These are phyloP conservation scores for Chiloscyllium punctatum DNA, from an alignment of 2,797 vertebrate genomes.

Conservation along the genomic window DNA sequence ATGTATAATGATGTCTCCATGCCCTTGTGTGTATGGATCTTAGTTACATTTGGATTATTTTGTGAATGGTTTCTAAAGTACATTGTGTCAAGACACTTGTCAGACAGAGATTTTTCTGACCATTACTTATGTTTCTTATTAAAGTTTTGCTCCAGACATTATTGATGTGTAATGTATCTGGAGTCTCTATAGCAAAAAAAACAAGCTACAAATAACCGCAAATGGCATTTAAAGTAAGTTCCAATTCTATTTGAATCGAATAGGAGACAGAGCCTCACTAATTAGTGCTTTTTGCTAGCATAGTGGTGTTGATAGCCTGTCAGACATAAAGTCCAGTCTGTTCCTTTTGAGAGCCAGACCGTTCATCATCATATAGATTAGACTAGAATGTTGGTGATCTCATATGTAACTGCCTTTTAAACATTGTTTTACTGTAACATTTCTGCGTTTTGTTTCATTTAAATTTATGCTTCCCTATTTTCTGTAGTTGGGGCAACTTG, in stretches of 20 bases:
- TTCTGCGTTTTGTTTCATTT: neutral
- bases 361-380: neutral
- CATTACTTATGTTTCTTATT: neutral
- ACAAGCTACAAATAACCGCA: conserved; percentile 19
- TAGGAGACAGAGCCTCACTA: neutral
- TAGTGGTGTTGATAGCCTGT: neutral
- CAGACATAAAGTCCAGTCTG: neutral
- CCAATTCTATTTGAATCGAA: neutral
- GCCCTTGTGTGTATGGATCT: neutral
- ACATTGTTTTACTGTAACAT: neutral
- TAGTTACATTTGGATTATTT: neutral
- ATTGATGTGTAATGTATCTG: neutral
- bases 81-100: neutral
- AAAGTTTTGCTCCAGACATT: conserved; percentile 9
- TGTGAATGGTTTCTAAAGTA: neutral
- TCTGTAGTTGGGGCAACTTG: neutral
- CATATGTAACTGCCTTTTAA: neutral
- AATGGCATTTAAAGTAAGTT: neutral
- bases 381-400: neutral
- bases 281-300: neutral
- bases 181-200: neutral
- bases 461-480: neutral
- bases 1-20: neutral
- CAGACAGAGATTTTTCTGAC: neutral
- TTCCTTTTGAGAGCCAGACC: neutral